Conservation (phyloP, 2,113 vertebrate genomes). For the Pseudois nayaur region DNA sequence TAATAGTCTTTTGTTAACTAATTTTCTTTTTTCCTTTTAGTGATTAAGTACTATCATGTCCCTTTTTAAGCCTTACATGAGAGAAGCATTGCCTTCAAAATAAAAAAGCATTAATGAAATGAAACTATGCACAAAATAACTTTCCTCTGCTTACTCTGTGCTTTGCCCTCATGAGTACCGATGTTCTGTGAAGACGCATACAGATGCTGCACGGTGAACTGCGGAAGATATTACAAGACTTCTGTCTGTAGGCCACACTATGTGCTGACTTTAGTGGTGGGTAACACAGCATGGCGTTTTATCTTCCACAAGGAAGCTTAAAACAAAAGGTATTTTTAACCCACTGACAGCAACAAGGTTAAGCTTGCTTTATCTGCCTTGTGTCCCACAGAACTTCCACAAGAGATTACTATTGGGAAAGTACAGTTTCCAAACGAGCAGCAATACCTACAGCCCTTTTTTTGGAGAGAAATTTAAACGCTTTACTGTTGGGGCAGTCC, state of each 20-base stretch:
- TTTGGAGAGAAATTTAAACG: conserved; percentile 72
- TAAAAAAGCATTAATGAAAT: conserved; percentile 86
- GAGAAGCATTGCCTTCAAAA: conserved; percentile 90
- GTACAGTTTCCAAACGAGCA: conserved; percentile 74
- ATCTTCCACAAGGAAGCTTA: conserved; percentile 68
- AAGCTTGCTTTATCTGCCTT: conserved; percentile 76
- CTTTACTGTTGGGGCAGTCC: conserved; percentile 75
- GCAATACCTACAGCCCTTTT: conserved; percentile 51
- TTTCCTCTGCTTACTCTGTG: conserved; percentile 82
- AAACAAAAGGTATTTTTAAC: conserved; percentile 63
- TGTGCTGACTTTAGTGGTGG: conserved; percentile 78
- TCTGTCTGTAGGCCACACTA: conserved; percentile 74
- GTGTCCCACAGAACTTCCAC: conserved; percentile 74
- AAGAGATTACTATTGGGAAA: conserved; percentile 69
- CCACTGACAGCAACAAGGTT: conserved; percentile 70
- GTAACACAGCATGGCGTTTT: conserved; percentile 73
- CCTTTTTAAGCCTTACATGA: conserved; percentile 87
- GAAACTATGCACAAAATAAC: conserved; percentile 86
- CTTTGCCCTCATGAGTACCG: conserved; percentile 81
- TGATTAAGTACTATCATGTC: conserved; percentile 88
- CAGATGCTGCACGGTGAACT: conserved; percentile 81
- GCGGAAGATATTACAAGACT: conserved; percentile 70
- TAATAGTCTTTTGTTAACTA: conserved; percentile 94
- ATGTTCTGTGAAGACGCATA: conserved; percentile 85
- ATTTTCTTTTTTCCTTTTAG: conserved; percentile 86